Evolutionary conservation across 2,888 invertebrate genomes (phyloP).

Genomic region (Stenoptilia bipunctidactyla): DNA sequence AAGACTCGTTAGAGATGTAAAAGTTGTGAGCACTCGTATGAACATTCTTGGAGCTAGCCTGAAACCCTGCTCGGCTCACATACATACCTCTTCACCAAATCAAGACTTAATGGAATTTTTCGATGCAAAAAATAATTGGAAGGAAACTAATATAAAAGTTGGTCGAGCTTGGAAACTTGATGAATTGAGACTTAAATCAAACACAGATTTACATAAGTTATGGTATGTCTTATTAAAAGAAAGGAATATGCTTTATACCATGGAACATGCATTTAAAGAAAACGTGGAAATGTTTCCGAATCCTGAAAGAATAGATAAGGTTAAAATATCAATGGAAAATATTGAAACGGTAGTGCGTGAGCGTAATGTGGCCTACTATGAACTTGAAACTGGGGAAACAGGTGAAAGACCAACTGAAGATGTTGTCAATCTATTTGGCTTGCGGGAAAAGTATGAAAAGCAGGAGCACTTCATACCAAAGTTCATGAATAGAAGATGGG

Average conservation of each 20-base stretch:
- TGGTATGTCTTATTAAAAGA: constrained; percentile 96
- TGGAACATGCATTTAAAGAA: constrained; percentile 87
- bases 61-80: neutral
- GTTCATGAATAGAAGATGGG: constrained; percentile 76
- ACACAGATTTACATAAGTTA: constrained; percentile 94
- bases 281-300: constrained; percentile 82
- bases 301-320: constrained; percentile 94
- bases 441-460: constrained; percentile 66
- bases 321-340: constrained; percentile 94
- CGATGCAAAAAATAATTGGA: constrained; percentile 88
- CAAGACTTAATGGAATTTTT: constrained; percentile 88
- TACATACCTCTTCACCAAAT: constrained; percentile 46
- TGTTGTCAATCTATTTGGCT: constrained; percentile 72
- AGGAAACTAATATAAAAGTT: constrained; percentile 77
- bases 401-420: constrained; percentile 81
- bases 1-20: no score
- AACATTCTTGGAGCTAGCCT: no score
- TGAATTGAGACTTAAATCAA: constrained; percentile 94
- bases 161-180: constrained; percentile 91
- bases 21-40: no score
- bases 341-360: constrained; percentile 92
- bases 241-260: constrained; percentile 95
- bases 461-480: constrained; percentile 77
- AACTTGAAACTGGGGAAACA: constrained; percentile 89
- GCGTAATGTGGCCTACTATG: constrained; percentile 89